Conservation (phyloP, 1,140 invertebrate species). For the Apocrypta bakeri region DNA sequence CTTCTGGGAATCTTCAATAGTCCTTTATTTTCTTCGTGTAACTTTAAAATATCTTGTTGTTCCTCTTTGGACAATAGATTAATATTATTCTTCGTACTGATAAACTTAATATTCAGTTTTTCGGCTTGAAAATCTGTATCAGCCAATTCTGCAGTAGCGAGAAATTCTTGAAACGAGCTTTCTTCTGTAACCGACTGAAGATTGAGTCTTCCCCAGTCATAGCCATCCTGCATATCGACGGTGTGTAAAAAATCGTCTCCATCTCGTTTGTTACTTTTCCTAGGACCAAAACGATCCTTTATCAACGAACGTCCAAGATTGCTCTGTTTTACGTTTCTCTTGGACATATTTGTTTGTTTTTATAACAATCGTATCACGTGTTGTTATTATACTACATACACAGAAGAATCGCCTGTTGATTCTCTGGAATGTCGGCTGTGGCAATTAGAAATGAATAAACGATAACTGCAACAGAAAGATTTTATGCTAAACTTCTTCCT, state of each 20-base stretch:
- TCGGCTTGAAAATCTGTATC: slow-evolving; percentile 94
- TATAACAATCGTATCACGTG: not conserved
- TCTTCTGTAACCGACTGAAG: slow-evolving; percentile 97
- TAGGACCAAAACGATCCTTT: slow-evolving; percentile 83
- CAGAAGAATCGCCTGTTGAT: not conserved
- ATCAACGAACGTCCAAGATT: slow-evolving; percentile 83
- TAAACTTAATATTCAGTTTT: slow-evolving; percentile 90
- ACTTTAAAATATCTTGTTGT: slow-evolving; percentile 75
- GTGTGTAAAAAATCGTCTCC: slow-evolving; percentile 82
- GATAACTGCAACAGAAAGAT: not conserved
- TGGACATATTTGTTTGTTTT: slow-evolving; percentile 74
- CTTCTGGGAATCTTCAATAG: slow-evolving; percentile 87
- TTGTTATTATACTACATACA: not conserved
- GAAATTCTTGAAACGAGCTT: slow-evolving; percentile 95
- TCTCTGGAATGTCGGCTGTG: not conserved
- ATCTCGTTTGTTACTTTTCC: slow-evolving; percentile 75
- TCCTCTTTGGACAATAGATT: slow-evolving; percentile 82
- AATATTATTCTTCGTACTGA: slow-evolving; percentile 78
- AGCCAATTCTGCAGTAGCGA: slow-evolving; percentile 94
- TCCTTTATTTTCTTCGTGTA: slow-evolving; percentile 80
- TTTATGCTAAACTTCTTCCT: not conserved
- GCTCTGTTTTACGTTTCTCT: slow-evolving; percentile 75
- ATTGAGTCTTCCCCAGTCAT: slow-evolving; percentile 92
- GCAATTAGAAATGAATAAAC: not conserved
- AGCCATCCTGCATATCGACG: slow-evolving; percentile 90